These are phyloP conservation scores for Oncorhynchus kisutch DNA, from an alignment of 2,113 vertebrate species.

Conservation along the genomic window DNA sequence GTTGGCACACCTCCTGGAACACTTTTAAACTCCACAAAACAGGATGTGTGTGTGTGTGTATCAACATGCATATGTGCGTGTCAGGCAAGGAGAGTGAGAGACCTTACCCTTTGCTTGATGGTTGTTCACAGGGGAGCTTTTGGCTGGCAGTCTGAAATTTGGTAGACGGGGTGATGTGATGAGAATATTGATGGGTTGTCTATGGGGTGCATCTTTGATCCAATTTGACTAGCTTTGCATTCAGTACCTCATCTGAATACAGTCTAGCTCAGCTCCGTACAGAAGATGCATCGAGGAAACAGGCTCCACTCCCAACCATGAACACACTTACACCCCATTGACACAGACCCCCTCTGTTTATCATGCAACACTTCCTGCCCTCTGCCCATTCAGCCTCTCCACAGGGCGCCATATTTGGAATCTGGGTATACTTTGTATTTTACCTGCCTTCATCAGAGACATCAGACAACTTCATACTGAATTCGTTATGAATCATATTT, in stretches of 20 bases:
- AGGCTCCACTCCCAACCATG: background rate
- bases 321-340: background rate
- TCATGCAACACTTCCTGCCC: background rate
- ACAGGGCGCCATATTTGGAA: background rate
- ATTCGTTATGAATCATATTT: background rate
- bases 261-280: background rate
- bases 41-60: background rate
- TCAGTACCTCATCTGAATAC: background rate
- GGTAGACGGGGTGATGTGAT: background rate
- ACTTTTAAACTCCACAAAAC: background rate
- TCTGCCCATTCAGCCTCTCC: background rate
- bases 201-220: conserved; percentile 3
- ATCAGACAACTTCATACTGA: background rate
- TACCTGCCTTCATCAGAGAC: background rate
- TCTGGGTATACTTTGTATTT: background rate
- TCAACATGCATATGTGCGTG: background rate
- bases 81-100: background rate
- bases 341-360: background rate
- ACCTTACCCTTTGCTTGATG: background rate
- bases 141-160: background rate
- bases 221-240: background rate
- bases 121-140: too few relatives aligned
- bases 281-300: background rate
- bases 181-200: background rate
- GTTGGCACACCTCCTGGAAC: background rate